Evolutionary conservation across 2,888 invertebrate species (phyloP).

Genomic region (Ormyrus rosae): DNA sequence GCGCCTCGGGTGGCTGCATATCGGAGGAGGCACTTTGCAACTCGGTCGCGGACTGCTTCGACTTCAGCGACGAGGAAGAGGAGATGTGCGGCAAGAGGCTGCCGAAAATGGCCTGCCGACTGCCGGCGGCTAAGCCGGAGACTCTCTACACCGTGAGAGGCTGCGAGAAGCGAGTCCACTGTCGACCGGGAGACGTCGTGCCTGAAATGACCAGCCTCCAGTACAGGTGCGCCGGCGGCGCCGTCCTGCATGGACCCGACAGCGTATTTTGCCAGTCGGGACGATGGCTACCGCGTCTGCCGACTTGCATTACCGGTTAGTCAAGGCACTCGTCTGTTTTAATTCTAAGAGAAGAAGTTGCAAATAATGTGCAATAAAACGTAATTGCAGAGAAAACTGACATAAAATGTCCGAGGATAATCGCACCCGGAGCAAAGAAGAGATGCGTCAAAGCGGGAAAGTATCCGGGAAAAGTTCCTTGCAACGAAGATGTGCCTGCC

Average conservation of each 20-base stretch:
- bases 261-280: slow-evolving; percentile 62
- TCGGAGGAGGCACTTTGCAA: slow-evolving; percentile 60
- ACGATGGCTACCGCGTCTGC: slow-evolving; percentile 63
- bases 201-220: slow-evolving; percentile 65
- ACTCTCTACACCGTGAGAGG: slow-evolving; percentile 60
- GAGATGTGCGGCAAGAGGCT: slow-evolving; percentile 59
- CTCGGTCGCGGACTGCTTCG: slow-evolving; percentile 63
- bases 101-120: slow-evolving; percentile 64
- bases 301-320: slow-evolving; percentile 58
- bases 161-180: slow-evolving; percentile 56
- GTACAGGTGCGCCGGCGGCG: slow-evolving; percentile 59
- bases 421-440: slow-evolving; percentile 60
- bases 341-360: background rate
- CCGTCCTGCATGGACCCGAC: slow-evolving; percentile 62
- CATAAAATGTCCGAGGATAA: slow-evolving; percentile 63
- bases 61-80: slow-evolving; percentile 69
- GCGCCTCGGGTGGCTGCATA: slow-evolving; percentile 66
- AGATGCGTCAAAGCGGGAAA: slow-evolving; percentile 66
- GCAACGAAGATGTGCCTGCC: slow-evolving; percentile 67
- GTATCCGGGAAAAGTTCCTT: slow-evolving; percentile 66
- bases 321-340: background rate
- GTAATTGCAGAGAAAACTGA: background rate
- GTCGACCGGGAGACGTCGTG: slow-evolving; percentile 64
- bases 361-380: background rate
- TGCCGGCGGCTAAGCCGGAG: slow-evolving; percentile 62